Evolutionary conservation across 2,888 invertebrate genomes (phyloP).

Genomic region (Acanthococcus lagerstroemiae): DNA sequence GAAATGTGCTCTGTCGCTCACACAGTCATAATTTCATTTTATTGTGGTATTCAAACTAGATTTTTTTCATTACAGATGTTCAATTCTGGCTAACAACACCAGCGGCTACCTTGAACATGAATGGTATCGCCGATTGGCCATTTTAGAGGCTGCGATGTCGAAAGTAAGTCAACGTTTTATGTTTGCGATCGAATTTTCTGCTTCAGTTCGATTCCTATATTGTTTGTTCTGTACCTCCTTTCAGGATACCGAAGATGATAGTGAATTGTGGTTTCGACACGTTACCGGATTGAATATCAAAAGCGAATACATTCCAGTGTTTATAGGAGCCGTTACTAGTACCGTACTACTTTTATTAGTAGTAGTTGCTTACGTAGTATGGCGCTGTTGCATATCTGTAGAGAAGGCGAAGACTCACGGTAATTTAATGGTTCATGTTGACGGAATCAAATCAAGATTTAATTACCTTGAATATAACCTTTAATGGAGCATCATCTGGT

Average conservation of each 20-base stretch:
- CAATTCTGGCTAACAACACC: too few relatives aligned
- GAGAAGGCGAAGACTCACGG: constrained; percentile 7
- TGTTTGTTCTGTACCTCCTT: neutral
- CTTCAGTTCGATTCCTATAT: neutral
- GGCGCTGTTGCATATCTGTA: constrained; percentile 10
- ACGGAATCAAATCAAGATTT: too few relatives aligned
- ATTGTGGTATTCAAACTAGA: too few relatives aligned
- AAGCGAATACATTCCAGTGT: constrained; percentile 18
- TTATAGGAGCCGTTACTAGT: constrained; percentile 9
- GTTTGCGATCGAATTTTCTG: neutral
- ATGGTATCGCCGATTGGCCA: too few relatives aligned
- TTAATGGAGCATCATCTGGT: too few relatives aligned
- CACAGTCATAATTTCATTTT: too few relatives aligned
- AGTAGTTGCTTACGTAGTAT: constrained; percentile 13
- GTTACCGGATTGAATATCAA: constrained; percentile 5
- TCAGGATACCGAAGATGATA: constrained; percentile 12
- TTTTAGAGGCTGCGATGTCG: neutral
- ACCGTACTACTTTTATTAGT: constrained; percentile 8
- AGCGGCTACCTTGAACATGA: too few relatives aligned
- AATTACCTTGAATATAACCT: too few relatives aligned
- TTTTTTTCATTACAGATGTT: too few relatives aligned
- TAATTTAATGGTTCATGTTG: neutral
- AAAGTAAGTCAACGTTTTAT: neutral
- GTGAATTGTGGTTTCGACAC: constrained; percentile 9
- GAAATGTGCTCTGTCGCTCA: too few relatives aligned